Base-by-base conservation (phyloP, 2,888 invertebrate genomes). In the Nomada flava region DNA sequence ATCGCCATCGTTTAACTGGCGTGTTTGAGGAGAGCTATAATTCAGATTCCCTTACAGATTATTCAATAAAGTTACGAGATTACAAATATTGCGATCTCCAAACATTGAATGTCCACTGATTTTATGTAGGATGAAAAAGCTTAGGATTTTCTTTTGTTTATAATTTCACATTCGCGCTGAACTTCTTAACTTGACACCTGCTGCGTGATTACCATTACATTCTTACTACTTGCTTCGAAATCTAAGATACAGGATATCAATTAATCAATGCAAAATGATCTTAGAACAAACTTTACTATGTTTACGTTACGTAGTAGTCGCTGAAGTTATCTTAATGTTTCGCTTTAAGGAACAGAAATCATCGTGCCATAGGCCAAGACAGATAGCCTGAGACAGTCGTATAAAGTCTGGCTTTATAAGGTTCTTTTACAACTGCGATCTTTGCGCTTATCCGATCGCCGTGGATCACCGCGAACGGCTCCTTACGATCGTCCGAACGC, bases 371-470 rank as follows among this genome's bases (percentile, higher is more conserved):
- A 47, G 60, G 68, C 44, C 52, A 80, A 76, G 80, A 84, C 76
- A 76, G 79, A 76, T 74, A 55, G 47, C 65, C 44, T 44, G 44
- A 26, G 67, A 70, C 60, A 71, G 50, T 53, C 73, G 62, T 79
- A 73, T 74, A 80, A 84, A 59, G 67, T 71, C 47, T 70, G 62
- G 73, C 70, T 76, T 83, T 83, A 71, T 83, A 55, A 70, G 70
- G 57, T 76, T 71, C 70, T 84, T 83, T 79, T 79, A 79, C 57
- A 75, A 29, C 72, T 75, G 59, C 29, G 65, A 59, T 80, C 65
- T 50, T 52, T 26, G 42, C 63, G 76, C 79, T 80, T 83, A 80
- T 83, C 73, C 80, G 76, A 84, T 83, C 74, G 67, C 67, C 74
- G 83, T 80, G 76, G 80, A 84, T 81, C 76, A 83, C 69, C 62